Evolutionary conservation across 2,888 invertebrate genomes (phyloP).

Genomic region (Drosophila pseudotalamancana): DNA sequence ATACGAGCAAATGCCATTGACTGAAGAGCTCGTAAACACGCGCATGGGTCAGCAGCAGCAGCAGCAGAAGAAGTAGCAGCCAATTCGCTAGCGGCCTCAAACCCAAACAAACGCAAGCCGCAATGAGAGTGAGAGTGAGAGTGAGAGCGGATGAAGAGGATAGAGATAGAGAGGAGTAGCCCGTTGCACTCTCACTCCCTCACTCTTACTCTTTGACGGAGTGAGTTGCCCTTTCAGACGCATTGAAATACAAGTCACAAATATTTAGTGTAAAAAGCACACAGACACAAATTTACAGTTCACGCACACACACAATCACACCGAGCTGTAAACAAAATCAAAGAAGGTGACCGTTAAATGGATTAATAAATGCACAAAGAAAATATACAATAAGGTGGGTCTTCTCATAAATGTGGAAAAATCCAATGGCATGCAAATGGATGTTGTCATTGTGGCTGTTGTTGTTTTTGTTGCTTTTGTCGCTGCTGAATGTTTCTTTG

Average conservation of each 20-base stretch:
- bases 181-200: slow-evolving; percentile 2
- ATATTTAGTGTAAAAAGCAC: slow-evolving; percentile 34
- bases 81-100: slow-evolving; percentile 59
- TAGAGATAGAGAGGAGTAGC: neutral
- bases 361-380: slow-evolving; percentile 23
- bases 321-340: slow-evolving; percentile 32
- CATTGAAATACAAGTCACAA: slow-evolving; percentile 27
- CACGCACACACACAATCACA: neutral
- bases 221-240: slow-evolving; percentile 16
- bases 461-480: neutral
- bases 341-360: slow-evolving; percentile 15
- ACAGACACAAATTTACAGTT: neutral
- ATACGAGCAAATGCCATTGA: slow-evolving; percentile 39
- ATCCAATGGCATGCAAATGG: slow-evolving; percentile 28
- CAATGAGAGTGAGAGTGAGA: slow-evolving; percentile 1
- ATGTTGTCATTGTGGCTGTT: neutral
- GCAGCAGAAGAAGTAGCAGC: neutral
- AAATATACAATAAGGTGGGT: slow-evolving; percentile 10
- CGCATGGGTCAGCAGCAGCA: neutral
- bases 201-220: slow-evolving; percentile 1
- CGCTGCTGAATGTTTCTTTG: neutral
- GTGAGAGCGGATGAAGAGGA: neutral
- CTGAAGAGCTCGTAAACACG: slow-evolving; percentile 11
- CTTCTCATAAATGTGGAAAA: slow-evolving; percentile 29
- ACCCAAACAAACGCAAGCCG: slow-evolving; percentile 65